These are phyloP conservation scores for Hylomyscus alleni DNA, from an alignment of 2,797 vertebrate genomes.

Conservation along the genomic window DNA sequence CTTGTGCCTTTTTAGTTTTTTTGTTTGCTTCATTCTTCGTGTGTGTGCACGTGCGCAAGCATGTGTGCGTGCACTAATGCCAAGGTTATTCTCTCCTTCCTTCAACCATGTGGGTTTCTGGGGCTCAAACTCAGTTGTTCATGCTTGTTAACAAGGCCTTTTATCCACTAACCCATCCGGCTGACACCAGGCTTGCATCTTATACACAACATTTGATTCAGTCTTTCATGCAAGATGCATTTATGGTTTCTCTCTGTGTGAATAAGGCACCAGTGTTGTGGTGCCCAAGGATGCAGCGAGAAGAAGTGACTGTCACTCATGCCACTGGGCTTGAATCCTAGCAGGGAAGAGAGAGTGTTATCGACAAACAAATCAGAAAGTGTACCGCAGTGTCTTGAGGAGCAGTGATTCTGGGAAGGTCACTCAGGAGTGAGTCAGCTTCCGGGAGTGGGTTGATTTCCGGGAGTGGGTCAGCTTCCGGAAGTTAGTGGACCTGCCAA, in stretches of 20 bases:
- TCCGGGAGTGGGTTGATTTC: too few species aligned
- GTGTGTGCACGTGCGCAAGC: too few species aligned
- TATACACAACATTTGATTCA: neutral
- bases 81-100: neutral
- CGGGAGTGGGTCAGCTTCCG: neutral
- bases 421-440: neutral
- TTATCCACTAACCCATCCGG: neutral
- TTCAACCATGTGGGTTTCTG: neutral
- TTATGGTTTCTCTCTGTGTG: neutral
- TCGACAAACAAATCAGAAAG: neutral
- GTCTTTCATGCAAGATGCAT: neutral
- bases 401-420: neutral
- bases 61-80: too few species aligned
- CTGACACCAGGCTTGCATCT: neutral
- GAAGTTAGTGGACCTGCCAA: too few species aligned
- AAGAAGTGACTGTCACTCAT: neutral
- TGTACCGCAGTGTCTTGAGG: neutral
- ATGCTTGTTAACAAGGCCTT: neutral
- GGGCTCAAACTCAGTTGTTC: neutral
- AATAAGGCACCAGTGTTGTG: neutral
- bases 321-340: neutral
- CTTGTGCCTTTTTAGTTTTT: neutral
- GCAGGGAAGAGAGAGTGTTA: neutral
- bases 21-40: neutral
- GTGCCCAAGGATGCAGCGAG: neutral